A percentile compares a stretch with the other conserved stretches of the same genome.
phyloP scores from a whole-genome alignment of 92 coral and sea anemone genomes.

The Phenganax stokvisi region DNA sequence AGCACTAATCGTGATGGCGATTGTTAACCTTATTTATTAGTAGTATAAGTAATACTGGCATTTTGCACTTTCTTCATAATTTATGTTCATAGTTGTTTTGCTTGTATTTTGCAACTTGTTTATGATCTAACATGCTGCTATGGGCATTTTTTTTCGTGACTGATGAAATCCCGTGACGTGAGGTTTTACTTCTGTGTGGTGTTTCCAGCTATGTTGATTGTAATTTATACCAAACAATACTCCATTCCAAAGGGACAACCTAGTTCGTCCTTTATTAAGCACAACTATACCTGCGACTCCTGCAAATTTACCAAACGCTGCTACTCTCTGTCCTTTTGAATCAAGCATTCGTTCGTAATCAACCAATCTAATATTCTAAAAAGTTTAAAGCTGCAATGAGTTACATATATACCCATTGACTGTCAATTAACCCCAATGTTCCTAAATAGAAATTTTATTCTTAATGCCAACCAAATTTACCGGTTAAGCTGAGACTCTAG shows the following conservation, averaged over 20 bases:
- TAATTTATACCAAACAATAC: neutral
- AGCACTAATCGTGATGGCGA: no score
- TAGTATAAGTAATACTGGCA: no score
- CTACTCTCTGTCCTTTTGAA: constrained; percentile 82
- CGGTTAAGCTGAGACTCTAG: no score
- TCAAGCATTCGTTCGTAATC: constrained; percentile 98
- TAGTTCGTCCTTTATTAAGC: neutral
- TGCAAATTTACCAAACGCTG: constrained; percentile 98
- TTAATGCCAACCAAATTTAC: no score
- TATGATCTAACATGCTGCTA: no score
- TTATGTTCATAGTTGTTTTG: no score
- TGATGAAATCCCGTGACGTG: no score
- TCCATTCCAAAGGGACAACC: neutral
- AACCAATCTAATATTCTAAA: constrained; percentile 75
- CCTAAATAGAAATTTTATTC: neutral
- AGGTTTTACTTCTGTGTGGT: no score
- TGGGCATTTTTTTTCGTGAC: no score
- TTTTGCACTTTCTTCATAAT: no score
- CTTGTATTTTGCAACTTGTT: no score
- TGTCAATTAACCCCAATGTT: neutral
- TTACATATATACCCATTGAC: neutral
- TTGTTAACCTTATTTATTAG: no score
- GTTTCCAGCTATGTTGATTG: neutral
- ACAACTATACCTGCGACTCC: constrained; percentile 87
- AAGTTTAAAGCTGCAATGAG: neutral